Evolutionary conservation across 2,888 invertebrate species (phyloP), one percentile per base, ranked within the genome.

Genomic region (Teinopalpus imperialis): DNA sequence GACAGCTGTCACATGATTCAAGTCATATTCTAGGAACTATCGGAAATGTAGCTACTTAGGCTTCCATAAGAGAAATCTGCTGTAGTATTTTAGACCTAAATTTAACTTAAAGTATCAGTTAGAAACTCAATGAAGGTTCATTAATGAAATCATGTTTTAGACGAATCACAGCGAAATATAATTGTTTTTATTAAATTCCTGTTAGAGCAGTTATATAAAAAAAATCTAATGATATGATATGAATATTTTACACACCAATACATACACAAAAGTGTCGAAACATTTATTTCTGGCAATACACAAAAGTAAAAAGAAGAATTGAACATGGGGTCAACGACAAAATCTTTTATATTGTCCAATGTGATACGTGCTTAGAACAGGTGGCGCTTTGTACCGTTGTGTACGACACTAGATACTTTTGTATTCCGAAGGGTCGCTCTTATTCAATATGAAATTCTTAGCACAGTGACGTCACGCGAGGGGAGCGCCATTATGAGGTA

Each of bases 401-500:
- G 9, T 8, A 54, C 51, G 34, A 31, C 55, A 21, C 41, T 70
- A 70, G 66, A 69, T 53, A 49, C 61, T 65, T 70, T 74, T 74
- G 63, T 76, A 57, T 57, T 59, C 52, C 48, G 51, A 59, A 59
- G 66, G 68, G 63, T 57, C 63, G 58, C 62, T 61, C 52, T 66
- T 62, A 61, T 65, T 43, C 42, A 66, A 65, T 73, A 59, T 63
- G 53, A 58, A 59, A 61, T 59, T 63, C 63, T 64, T 66, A 61
- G 59, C 54, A 37, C 39, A 54, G 37, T 80, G 76, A 79, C 76
- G 74, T 81, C 78, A 57, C 55, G 24, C 49, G 53, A 59, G 27
- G 32, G 58, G 61, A 65, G 59, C 65, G 67, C 68, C 64, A 57
- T 43, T 48, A 75, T 81, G 81, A 81, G 71, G 78, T 80, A 80